phyloP scores from a whole-genome alignment of 2,797 vertebrate species.

The Acanthiza pusilla region DNA sequence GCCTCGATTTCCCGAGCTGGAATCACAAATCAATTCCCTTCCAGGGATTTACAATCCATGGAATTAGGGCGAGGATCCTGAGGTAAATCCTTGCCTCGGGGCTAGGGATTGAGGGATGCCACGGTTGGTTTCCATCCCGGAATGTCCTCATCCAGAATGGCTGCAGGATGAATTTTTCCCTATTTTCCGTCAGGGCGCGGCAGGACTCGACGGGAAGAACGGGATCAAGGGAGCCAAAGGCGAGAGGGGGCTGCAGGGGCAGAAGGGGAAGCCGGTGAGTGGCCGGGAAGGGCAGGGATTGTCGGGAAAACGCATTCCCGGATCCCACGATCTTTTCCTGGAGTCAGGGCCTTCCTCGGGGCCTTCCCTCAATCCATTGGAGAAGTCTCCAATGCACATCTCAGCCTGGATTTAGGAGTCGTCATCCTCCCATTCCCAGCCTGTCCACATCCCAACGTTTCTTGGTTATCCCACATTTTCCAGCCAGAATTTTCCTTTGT shows the following conservation, averaged over 20 bases:
- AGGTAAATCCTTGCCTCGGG: background rate
- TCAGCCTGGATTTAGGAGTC: background rate
- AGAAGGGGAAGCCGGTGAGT: slow-evolving; percentile 79
- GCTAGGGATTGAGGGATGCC: background rate
- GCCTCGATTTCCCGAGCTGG: background rate
- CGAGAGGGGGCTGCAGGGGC: slow-evolving; percentile 79
- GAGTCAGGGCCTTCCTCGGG: background rate
- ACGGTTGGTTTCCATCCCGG: background rate
- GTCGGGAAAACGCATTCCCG: background rate
- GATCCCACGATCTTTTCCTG: background rate
- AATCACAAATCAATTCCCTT: background rate
- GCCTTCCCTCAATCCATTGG: background rate
- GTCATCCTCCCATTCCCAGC: background rate
- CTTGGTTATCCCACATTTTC: background rate
- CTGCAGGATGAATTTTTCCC: background rate
- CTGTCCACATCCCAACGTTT: background rate
- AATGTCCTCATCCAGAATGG: background rate
- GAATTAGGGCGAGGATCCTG: background rate
- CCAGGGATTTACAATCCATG: background rate
- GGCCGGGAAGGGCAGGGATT: accelerated
- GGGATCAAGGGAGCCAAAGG: slow-evolving; percentile 85
- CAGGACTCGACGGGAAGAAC: slow-evolving; percentile 79
- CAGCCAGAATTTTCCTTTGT: background rate
- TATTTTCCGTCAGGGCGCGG: slow-evolving; percentile 74
- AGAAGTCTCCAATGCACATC: background rate